phyloP scores from a whole-genome alignment of 2,888 invertebrate species.

The Eudemis profundana region DNA sequence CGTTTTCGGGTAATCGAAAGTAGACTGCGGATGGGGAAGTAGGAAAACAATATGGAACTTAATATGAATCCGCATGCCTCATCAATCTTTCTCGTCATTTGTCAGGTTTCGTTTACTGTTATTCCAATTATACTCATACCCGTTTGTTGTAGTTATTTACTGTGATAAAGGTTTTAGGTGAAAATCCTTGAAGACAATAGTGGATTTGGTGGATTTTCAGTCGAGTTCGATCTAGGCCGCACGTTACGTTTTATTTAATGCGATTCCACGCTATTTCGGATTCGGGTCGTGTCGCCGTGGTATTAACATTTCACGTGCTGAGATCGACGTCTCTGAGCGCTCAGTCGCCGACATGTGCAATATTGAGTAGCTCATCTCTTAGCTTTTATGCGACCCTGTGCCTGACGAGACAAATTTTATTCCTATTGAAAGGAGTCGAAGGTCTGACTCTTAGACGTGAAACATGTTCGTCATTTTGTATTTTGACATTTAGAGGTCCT shows the following conservation, averaged over 20 bases:
- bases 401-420: conserved; percentile 7
- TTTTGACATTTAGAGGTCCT: too few species aligned
- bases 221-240: neutral
- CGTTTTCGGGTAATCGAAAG: conserved; percentile 6
- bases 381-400: conserved; percentile 41
- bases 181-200: too few species aligned
- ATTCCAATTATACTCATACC: conserved; percentile 14
- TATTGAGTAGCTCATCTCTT: conserved; percentile 55
- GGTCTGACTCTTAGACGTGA: neutral
- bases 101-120: conserved; percentile 10
- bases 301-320: conserved; percentile 61
- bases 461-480: too few species aligned
- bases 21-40: neutral
- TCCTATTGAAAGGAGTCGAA: conserved; percentile 15
- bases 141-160: neutral
- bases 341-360: conserved; percentile 46
- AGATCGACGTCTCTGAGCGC: conserved; percentile 42
- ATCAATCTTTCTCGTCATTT: conserved; percentile 18
- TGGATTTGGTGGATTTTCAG: neutral
- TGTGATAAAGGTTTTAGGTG: too few species aligned
- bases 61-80: neutral
- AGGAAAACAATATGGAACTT: conserved; percentile 11
- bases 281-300: conserved; percentile 54
- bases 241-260: conserved; percentile 56
- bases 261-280: conserved; percentile 59